Evolutionary conservation across 2,888 invertebrate species (phyloP).

Genomic region (Drosophila suboccidentalis): DNA sequence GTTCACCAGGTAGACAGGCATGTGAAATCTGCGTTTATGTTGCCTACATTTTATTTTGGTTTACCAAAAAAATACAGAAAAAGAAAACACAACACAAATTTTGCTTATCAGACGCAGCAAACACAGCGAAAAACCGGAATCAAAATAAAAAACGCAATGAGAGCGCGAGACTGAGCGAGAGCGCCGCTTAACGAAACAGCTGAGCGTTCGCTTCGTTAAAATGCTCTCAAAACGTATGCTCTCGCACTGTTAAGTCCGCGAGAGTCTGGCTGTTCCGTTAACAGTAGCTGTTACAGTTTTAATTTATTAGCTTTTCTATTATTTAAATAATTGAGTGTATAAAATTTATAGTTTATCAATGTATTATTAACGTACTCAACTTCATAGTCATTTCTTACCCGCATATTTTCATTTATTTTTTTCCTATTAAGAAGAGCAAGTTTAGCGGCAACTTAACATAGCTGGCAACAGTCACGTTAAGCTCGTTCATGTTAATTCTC

Average conservation of each 20-base stretch:
- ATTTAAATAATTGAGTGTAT: background rate
- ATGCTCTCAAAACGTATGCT: constrained; percentile 13
- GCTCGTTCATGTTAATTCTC: constrained; percentile 22
- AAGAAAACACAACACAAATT: constrained; percentile 30
- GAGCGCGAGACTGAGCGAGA: constrained; percentile 5
- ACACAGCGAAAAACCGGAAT: constrained; percentile 74
- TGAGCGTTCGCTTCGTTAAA: constrained; percentile 9
- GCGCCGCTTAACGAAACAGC: constrained; percentile 34
- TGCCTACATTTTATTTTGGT: constrained; percentile 20
- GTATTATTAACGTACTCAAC: background rate
- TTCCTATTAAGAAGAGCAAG: background rate
- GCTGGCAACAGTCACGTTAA: constrained; percentile 32
- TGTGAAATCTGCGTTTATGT: constrained; percentile 51
- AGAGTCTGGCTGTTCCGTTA: constrained; percentile 27
- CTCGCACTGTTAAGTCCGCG: constrained; percentile 31
- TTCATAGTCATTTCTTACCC: background rate
- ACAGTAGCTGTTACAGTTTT: background rate
- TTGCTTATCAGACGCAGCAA: constrained; percentile 63
- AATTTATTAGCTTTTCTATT: background rate
- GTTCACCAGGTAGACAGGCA: constrained; percentile 52
- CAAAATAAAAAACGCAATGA: constrained; percentile 67
- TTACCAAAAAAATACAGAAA: constrained; percentile 36
- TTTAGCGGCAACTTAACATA: constrained; percentile 26
- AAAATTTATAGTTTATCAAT: fast-evolving
- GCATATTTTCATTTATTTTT: fast-evolving